Percentiles rank a stretch among this genome's conserved stretches.
phyloP scores from a whole-genome alignment of 1,140 invertebrate species.

The Drosophila yakuba region DNA sequence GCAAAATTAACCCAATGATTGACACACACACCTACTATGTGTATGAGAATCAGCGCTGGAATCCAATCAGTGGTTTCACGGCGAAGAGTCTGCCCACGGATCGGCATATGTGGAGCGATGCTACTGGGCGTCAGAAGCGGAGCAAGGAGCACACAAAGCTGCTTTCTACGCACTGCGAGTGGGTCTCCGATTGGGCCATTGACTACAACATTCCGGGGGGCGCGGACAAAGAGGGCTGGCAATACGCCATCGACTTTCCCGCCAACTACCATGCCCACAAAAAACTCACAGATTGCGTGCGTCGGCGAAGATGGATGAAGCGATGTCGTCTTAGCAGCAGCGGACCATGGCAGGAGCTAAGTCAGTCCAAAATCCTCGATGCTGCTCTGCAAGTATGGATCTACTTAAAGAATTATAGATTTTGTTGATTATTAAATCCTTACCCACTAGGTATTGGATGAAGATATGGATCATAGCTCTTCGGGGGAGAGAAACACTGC shows the following conservation, averaged over 20 bases:
- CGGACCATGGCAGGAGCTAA: slow-evolving; percentile 94
- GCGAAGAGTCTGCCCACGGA: slow-evolving; percentile 94
- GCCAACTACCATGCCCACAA: slow-evolving; percentile 93
- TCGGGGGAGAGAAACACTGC: slow-evolving; percentile 69
- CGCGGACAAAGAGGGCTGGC: slow-evolving; percentile 96
- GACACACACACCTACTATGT: slow-evolving; percentile 94
- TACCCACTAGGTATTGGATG: slow-evolving; percentile 40
- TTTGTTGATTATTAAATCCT: too few species aligned
- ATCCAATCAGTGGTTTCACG: slow-evolving; percentile 93
- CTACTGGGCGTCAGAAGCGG: slow-evolving; percentile 91
- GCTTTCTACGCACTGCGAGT: slow-evolving; percentile 94
- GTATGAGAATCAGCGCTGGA: slow-evolving; percentile 98
- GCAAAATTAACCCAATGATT: slow-evolving; percentile 91
- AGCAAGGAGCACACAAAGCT: slow-evolving; percentile 94
- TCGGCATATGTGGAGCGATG: slow-evolving; percentile 95
- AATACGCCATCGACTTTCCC: slow-evolving; percentile 96
- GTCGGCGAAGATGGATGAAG: slow-evolving; percentile 93
- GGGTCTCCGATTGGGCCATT: slow-evolving; percentile 95
- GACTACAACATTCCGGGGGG: slow-evolving; percentile 95
- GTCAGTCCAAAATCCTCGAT: slow-evolving; percentile 92
- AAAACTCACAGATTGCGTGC: slow-evolving; percentile 94
- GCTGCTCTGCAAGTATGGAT: slow-evolving; percentile 86
- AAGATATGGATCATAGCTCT: slow-evolving; percentile 53
- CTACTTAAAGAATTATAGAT: too few species aligned
- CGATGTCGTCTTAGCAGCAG: slow-evolving; percentile 92